Evolutionary conservation across 2,888 invertebrate genomes (phyloP).

Genomic region (Gibbula magus): DNA sequence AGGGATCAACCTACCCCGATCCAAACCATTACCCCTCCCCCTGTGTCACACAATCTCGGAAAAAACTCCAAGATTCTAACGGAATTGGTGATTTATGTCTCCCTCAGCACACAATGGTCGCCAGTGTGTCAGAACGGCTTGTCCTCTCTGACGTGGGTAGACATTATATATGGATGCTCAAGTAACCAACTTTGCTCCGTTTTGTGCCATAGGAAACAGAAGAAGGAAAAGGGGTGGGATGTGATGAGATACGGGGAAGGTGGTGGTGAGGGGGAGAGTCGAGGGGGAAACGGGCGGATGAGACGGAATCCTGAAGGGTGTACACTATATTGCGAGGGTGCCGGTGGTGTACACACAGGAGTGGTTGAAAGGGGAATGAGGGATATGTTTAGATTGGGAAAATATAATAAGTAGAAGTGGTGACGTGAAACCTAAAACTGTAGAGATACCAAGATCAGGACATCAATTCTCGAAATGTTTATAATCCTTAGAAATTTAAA

Average conservation of each 20-base stretch:
- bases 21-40: conserved; percentile 3
- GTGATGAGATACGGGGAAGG: background rate
- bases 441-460: too few relatives aligned
- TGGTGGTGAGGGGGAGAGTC: too few relatives aligned
- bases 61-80: conserved; percentile 7
- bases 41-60: background rate
- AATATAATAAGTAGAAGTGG: too few relatives aligned
- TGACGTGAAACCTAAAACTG: too few relatives aligned
- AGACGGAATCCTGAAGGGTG: background rate
- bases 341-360: too few relatives aligned
- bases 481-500: too few relatives aligned
- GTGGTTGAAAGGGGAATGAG: too few relatives aligned
- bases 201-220: background rate
- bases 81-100: conserved; percentile 16
- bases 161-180: conserved; percentile 10
- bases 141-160: background rate
- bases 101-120: background rate
- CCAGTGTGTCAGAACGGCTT: background rate
- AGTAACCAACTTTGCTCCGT: background rate
- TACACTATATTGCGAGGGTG: too few relatives aligned
- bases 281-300: background rate
- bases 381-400: too few relatives aligned
- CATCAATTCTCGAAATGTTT: too few relatives aligned
- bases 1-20: background rate
- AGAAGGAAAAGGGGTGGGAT: background rate